A percentile compares a stretch with the other conserved stretches of the same genome.
Evolutionary conservation across 2,888 invertebrate genomes (phyloP).

Genomic region (Dexiosoma caninum): DNA sequence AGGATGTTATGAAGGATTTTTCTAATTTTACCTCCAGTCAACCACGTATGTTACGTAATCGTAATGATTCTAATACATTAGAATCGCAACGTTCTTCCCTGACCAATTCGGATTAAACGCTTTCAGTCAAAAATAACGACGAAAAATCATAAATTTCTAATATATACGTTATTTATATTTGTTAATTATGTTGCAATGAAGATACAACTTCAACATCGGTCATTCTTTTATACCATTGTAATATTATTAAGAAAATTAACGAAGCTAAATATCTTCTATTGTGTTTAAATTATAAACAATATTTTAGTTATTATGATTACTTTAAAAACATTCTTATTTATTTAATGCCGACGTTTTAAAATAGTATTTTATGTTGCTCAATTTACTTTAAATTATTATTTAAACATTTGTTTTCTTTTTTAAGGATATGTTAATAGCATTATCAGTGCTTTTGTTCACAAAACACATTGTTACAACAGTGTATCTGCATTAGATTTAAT

Average conservation of each 20-base stretch:
- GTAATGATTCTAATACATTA: slow-evolving; percentile 75
- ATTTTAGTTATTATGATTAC: slow-evolving; percentile 11
- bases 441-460: neutral
- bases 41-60: slow-evolving; percentile 81
- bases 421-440: slow-evolving; percentile 6
- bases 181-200: slow-evolving; percentile 55
- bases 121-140: slow-evolving; percentile 15
- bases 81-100: slow-evolving; percentile 76
- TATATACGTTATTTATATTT: slow-evolving; percentile 57
- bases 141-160: slow-evolving; percentile 30
- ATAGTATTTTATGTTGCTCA: slow-evolving; percentile 42
- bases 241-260: slow-evolving; percentile 32
- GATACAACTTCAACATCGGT: slow-evolving; percentile 46
- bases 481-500: neutral
- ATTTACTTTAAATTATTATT: slow-evolving; percentile 14
- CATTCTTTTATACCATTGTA: slow-evolving; percentile 57
- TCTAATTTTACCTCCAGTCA: slow-evolving; percentile 89
- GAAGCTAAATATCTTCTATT: slow-evolving; percentile 44
- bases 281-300: slow-evolving; percentile 44
- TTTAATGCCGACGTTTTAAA: slow-evolving; percentile 33
- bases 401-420: slow-evolving; percentile 28
- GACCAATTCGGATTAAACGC: slow-evolving; percentile 73
- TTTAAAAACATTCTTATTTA: slow-evolving; percentile 46
- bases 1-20: slow-evolving; percentile 95
- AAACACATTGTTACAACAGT: neutral